These are phyloP conservation scores for Zonitis immaculata DNA, from an alignment of 2,888 invertebrate species.

Conservation along the genomic window DNA sequence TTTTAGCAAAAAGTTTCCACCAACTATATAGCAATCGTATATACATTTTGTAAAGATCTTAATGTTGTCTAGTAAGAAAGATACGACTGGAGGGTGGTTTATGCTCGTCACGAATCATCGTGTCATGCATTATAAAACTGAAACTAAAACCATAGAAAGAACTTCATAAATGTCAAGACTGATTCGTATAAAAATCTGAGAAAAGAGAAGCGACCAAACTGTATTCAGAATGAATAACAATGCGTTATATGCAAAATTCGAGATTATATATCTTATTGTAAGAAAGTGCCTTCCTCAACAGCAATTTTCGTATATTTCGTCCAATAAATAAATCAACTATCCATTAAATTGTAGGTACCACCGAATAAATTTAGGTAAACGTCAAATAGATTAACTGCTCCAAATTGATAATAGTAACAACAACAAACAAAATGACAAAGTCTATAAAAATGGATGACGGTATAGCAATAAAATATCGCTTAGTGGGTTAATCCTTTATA, in stretches of 20 bases:
- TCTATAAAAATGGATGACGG: slow-evolving; percentile 40
- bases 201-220: slow-evolving; percentile 22
- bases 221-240: slow-evolving; percentile 24
- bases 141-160: slow-evolving; percentile 36
- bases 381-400: no score
- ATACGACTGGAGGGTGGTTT: slow-evolving; percentile 21
- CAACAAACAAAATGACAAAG: slow-evolving; percentile 11
- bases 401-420: neutral
- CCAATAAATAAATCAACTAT: no score
- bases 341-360: no score
- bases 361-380: no score
- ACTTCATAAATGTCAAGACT: slow-evolving; percentile 37
- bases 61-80: slow-evolving; percentile 31
- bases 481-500: slow-evolving; percentile 30
- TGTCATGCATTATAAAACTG: slow-evolving; percentile 37
- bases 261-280: no score
- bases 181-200: slow-evolving; percentile 37
- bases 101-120: slow-evolving; percentile 38
- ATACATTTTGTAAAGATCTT: slow-evolving; percentile 19
- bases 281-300: neutral
- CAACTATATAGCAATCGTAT: neutral
- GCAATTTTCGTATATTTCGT: no score
- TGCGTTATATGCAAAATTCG: neutral
- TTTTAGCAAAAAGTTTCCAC: no score
- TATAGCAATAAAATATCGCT: slow-evolving; percentile 44